Conservation (phyloP, 2,797 vertebrate species). For the Cuculus canorus region DNA sequence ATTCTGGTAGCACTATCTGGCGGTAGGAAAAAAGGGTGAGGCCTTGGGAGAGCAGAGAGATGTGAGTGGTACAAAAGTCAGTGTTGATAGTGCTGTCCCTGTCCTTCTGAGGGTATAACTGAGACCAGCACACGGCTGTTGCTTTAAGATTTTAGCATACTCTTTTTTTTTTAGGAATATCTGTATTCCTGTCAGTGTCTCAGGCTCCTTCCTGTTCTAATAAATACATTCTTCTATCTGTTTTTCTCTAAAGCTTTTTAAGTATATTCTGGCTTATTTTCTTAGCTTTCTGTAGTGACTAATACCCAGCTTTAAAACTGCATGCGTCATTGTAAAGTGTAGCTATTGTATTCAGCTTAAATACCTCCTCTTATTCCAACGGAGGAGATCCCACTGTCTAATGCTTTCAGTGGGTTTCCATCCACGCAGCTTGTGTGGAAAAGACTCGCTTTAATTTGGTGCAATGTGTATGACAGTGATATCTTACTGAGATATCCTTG, state of each 20-base stretch:
- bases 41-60: background rate
- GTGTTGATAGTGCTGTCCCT: too few species aligned
- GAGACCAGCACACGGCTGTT: rapidly evolving
- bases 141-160: background rate
- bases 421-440: background rate
- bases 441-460: background rate
- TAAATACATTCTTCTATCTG: background rate
- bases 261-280: background rate
- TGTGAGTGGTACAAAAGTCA: background rate
- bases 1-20: background rate
- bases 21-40: background rate
- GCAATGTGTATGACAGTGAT: background rate
- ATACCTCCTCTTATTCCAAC: background rate
- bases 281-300: background rate
- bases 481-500: too few species aligned
- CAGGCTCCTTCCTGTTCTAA: background rate
- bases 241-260: background rate
- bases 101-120: background rate
- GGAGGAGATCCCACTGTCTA: background rate
- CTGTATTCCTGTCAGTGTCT: background rate
- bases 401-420: background rate
- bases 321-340: background rate
- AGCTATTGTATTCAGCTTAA: background rate
- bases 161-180: background rate
- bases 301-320: background rate